Evolutionary conservation across 2,888 invertebrate species (phyloP).

Genomic region (Limulus polyphemus): DNA sequence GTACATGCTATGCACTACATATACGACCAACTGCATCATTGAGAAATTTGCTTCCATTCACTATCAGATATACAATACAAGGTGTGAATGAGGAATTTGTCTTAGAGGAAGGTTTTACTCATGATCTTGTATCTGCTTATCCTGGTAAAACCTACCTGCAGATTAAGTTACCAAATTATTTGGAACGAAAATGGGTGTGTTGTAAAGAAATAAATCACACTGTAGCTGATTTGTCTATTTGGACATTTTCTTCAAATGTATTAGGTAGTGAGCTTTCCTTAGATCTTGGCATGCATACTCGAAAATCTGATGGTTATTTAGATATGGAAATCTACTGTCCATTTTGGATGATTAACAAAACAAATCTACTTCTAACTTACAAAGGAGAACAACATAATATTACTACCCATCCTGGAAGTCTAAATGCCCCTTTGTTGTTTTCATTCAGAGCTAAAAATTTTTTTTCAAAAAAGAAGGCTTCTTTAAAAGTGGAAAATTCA

Average conservation of each 20-base stretch:
- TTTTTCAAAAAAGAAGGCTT: slow-evolving; percentile 75
- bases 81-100: slow-evolving; percentile 42
- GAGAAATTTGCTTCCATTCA: slow-evolving; percentile 68
- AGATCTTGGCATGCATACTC: slow-evolving; percentile 70
- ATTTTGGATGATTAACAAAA: slow-evolving; percentile 98
- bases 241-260: slow-evolving; percentile 66
- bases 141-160: slow-evolving; percentile 17
- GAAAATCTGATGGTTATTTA: slow-evolving; percentile 55
- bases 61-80: background rate
- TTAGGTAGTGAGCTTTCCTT: slow-evolving; percentile 43
- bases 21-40: slow-evolving; percentile 76
- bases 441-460: slow-evolving; percentile 84
- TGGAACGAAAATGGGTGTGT: slow-evolving; percentile 76
- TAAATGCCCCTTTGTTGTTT: slow-evolving; percentile 74
- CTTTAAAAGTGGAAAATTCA: slow-evolving; percentile 71
- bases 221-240: slow-evolving; percentile 60
- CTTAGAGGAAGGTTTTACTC: slow-evolving; percentile 58
- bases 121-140: slow-evolving; percentile 61
- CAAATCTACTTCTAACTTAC: slow-evolving; percentile 73
- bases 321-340: slow-evolving; percentile 77
- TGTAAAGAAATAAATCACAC: slow-evolving; percentile 54
- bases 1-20: slow-evolving; percentile 70
- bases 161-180: slow-evolving; percentile 22
- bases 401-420: slow-evolving; percentile 70
- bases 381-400: slow-evolving; percentile 69